Base-by-base conservation (phyloP, 2,113 vertebrate species). In the Athene cunicularia region DNA sequence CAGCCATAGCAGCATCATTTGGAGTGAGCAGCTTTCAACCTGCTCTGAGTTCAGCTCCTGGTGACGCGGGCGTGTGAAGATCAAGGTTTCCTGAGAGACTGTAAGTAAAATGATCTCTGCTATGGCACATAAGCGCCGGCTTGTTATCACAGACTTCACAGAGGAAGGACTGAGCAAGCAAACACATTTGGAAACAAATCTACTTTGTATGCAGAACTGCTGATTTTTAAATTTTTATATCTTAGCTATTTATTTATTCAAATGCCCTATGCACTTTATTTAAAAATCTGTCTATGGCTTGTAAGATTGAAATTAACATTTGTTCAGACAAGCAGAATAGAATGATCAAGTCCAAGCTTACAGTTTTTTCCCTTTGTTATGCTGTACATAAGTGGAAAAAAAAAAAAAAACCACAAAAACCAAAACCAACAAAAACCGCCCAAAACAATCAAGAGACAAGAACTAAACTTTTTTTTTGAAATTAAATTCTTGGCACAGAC, bases 321-420 rank as follows among this genome's bases (percentile, higher is more conserved):
- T 62, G 21, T 80, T 93, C 80, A 89, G 71, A 83, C 18, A 56
- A 92, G 12, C 66, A 64, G 88, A 81, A 86, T 26, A n/a, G 64
- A 88, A 45, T 2, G 1, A 82, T 64, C 39, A 41, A 2, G 50
- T 89, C 52, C 60, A 73, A 63, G 37, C 5, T 24, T 47, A 35
- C 9, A 10, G 3, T 2, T 23, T 6, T 1, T 37, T 80, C 52
- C 43, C 5, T 62, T 73, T 32, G 7, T 39, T 80, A 52, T 43
- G 12, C 19, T 7, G 2, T 32, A 30, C 6, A 6, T 13, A 50
- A 56, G 4, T 8, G 2, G 0, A 3, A 21, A 5, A 41, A 14
- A 15, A 30, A 37, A 7, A 37, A 7, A 68, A 27, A 14, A 39
- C 39, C 39, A n/a, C 12, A 39, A 39, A 39, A 39, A 39, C 39